Evolutionary conservation across 2,888 invertebrate genomes (phyloP).

Genomic region (Xylocampa areola): DNA sequence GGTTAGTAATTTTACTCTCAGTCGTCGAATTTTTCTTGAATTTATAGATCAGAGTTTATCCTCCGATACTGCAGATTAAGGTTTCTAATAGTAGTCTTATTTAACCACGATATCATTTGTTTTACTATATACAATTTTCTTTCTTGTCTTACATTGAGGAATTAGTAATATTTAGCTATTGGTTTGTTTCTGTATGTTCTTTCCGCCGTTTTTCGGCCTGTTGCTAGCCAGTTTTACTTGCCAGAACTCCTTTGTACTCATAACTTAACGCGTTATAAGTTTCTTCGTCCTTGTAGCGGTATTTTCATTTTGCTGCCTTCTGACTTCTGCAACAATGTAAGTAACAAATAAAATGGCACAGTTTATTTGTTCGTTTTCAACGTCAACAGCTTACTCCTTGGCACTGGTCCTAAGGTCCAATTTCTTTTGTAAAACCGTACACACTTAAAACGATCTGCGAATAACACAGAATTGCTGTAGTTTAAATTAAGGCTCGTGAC

Average conservation of each 20-base stretch:
- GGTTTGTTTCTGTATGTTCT: neutral
- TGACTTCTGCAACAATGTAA: neutral
- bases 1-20: conserved; percentile 29
- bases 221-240: conserved; percentile 3
- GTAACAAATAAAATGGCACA: neutral
- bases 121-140: neutral
- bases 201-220: conserved; percentile 5
- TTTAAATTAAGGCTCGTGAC: no score
- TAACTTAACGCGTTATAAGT: conserved; percentile 5
- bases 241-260: conserved; percentile 10
- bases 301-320: conserved; percentile 7
- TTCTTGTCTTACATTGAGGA: neutral
- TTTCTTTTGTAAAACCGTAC: conserved; percentile 15
- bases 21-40: conserved; percentile 15
- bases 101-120: neutral
- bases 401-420: neutral
- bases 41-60: conserved; percentile 9
- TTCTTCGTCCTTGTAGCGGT: conserved; percentile 5
- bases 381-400: conserved; percentile 6
- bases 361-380: neutral
- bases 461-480: conserved; percentile 1
- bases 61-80: conserved; percentile 6
- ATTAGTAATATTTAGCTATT: neutral
- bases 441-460: conserved; percentile 1
- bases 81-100: conserved; percentile 2